Percentiles rank a stretch among this genome's conserved stretches.
Evolutionary conservation across 2,888 invertebrate species (phyloP).

Genomic region (Pachydiplax longipennis): DNA sequence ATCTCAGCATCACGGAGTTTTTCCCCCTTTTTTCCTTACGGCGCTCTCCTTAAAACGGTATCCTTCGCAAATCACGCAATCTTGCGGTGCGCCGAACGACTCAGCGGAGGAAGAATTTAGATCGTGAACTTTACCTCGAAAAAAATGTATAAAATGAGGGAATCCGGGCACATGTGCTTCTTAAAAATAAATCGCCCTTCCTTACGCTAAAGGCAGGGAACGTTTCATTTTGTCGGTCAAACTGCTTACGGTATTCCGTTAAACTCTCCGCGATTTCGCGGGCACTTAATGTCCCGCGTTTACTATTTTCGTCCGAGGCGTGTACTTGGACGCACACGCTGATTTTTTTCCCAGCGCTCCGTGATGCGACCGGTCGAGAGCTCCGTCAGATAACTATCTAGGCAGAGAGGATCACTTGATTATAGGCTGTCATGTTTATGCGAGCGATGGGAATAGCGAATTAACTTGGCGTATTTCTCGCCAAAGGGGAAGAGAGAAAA

Average conservation of each 20-base stretch:
- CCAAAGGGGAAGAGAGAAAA: too few species aligned
- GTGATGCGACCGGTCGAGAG: neutral
- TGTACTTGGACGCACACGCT: neutral
- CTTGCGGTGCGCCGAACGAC: conserved; percentile 3
- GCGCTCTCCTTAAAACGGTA: conserved; percentile 4
- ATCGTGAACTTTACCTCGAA: conserved; percentile 22
- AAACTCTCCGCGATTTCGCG: neutral
- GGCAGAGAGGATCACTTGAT: neutral
- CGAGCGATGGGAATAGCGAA: neutral
- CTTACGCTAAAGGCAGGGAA: neutral
- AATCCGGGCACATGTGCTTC: neutral
- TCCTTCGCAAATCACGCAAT: conserved; percentile 31
- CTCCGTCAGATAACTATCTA: neutral
- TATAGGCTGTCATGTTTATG: neutral
- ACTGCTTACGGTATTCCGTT: neutral
- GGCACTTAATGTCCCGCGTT: neutral
- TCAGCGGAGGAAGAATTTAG: neutral
- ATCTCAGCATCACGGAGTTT: neutral
- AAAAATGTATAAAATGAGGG: neutral
- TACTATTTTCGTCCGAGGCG: neutral
- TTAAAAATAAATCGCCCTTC: neutral
- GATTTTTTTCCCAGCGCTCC: neutral
- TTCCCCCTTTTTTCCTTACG: neutral
- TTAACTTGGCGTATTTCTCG: neutral
- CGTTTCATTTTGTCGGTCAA: neutral